Percentiles rank a stretch among this genome's conserved stretches.
Evolutionary conservation across 2,113 vertebrate species (phyloP).

Genomic region (Fulmarus glacialis): DNA sequence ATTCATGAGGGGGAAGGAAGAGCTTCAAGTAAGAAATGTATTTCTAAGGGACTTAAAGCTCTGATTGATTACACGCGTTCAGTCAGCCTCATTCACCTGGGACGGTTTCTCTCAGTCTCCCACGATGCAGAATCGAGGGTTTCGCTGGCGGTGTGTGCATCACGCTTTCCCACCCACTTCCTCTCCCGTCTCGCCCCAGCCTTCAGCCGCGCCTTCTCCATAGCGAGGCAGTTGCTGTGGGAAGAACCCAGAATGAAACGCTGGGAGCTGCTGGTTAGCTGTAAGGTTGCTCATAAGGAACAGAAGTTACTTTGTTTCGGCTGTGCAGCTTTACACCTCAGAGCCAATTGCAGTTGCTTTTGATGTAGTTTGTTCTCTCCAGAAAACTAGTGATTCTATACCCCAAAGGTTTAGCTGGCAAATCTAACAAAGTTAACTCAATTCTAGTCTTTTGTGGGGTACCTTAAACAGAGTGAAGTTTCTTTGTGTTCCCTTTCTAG

Average conservation of each 20-base stretch:
- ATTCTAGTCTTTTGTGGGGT: conserved; percentile 49
- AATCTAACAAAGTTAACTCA: conserved; percentile 50
- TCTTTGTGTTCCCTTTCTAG: conserved; percentile 67
- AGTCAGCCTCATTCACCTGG: background rate
- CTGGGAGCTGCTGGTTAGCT: background rate
- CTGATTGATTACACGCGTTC: conserved; percentile 12
- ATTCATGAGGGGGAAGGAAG: conserved; percentile 41
- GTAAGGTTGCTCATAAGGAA: background rate
- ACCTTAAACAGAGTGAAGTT: conserved; percentile 54
- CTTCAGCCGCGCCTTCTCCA: background rate
- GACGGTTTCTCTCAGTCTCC: background rate
- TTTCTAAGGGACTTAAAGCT: conserved; percentile 32
- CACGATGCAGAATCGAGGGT: background rate
- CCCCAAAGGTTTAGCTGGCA: conserved; percentile 21
- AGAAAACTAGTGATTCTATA: background rate
- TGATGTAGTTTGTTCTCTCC: background rate
- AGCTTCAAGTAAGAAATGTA: conserved; percentile 38
- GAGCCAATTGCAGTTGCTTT: conserved; percentile 24
- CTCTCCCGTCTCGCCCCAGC: background rate
- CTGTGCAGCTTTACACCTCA: background rate
- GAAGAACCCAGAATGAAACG: background rate
- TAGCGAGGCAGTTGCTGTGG: conserved; percentile 8
- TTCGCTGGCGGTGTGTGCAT: background rate
- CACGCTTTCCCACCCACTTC: conserved; percentile 18
- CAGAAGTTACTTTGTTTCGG: background rate